A percentile compares a stretch with the other conserved stretches of the same genome.
Conservation (phyloP, 2,797 vertebrate genomes). For the Parauchenoglanis punctatus region DNA sequence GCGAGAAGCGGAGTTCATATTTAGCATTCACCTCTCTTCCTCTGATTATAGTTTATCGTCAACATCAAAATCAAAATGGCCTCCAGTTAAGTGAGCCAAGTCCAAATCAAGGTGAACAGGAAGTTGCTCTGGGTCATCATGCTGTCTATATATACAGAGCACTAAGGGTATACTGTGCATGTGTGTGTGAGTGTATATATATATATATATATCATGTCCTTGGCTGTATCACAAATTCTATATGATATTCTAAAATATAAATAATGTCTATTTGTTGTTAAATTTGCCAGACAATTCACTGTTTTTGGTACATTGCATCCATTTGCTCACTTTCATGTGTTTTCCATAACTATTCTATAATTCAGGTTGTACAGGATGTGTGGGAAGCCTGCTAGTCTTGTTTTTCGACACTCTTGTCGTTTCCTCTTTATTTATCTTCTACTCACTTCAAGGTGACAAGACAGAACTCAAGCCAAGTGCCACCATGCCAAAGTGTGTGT, state of each 20-base stretch:
- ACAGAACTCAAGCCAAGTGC: constrained; percentile 23
- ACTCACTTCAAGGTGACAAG: constrained; percentile 9
- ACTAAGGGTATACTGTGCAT: background rate
- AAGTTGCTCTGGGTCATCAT: background rate
- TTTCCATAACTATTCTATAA: background rate
- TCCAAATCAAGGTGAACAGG: constrained; percentile 8
- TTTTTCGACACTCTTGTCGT: constrained; percentile 1
- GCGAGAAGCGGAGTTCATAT: constrained; percentile 29
- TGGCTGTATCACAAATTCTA: too few relatives aligned
- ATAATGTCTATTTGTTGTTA: too few relatives aligned
- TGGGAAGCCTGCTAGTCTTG: background rate
- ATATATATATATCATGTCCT: too few relatives aligned
- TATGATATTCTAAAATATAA: too few relatives aligned
- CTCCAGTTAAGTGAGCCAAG: constrained; percentile 24
- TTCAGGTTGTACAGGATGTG: background rate
- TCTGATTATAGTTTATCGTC: constrained; percentile 44
- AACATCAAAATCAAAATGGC: constrained; percentile 39
- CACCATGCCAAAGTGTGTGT: background rate
- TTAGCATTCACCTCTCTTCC: constrained; percentile 55
- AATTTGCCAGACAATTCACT: background rate
- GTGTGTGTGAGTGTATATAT: too few relatives aligned
- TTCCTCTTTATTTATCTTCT: constrained; percentile 11
- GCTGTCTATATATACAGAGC: background rate
- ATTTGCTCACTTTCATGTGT: background rate
- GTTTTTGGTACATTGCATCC: background rate